Percentiles rank a stretch among this genome's conserved stretches.
Conservation (phyloP, 2,113 vertebrate species). For the Nibea coibor region DNA sequence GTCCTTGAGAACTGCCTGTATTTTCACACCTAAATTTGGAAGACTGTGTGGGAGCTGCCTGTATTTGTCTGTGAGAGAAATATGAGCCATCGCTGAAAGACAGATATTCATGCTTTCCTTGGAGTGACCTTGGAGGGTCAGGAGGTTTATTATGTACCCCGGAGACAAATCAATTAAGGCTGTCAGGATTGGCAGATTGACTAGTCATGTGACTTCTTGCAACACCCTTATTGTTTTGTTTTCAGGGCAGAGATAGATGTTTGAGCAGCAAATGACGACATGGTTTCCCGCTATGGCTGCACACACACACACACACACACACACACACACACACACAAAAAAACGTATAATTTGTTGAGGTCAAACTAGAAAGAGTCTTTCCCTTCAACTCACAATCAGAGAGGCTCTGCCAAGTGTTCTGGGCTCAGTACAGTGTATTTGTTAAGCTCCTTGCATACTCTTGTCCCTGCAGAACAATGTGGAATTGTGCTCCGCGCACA, state of each 20-base stretch:
- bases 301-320: background rate
- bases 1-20: conserved; percentile 48
- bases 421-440: conserved; percentile 55
- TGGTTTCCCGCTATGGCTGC: background rate
- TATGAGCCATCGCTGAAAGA: conserved; percentile 33
- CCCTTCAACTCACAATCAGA: conserved; percentile 44
- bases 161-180: conserved; percentile 57
- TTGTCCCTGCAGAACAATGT: conserved; percentile 70
- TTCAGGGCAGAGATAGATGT: too few relatives aligned
- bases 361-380: conserved; percentile 30
- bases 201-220: conserved; percentile 23
- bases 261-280: conserved; percentile 1
- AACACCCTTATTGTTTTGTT: too few relatives aligned
- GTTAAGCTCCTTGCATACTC: conserved; percentile 53
- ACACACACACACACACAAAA: background rate
- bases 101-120: conserved; percentile 35
- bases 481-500: conserved; percentile 67
- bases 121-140: conserved; percentile 53
- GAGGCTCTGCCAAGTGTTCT: conserved; percentile 66
- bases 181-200: conserved; percentile 9
- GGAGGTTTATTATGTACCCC: conserved; percentile 32
- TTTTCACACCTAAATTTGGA: conserved; percentile 67
- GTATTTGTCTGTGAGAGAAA: conserved; percentile 34
- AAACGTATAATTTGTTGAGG: conserved; percentile 1
- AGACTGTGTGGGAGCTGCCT: conserved; percentile 45